These are phyloP conservation scores for Labeo calbasu DNA, from an alignment of 2,797 vertebrate species.

Conservation along the genomic window DNA sequence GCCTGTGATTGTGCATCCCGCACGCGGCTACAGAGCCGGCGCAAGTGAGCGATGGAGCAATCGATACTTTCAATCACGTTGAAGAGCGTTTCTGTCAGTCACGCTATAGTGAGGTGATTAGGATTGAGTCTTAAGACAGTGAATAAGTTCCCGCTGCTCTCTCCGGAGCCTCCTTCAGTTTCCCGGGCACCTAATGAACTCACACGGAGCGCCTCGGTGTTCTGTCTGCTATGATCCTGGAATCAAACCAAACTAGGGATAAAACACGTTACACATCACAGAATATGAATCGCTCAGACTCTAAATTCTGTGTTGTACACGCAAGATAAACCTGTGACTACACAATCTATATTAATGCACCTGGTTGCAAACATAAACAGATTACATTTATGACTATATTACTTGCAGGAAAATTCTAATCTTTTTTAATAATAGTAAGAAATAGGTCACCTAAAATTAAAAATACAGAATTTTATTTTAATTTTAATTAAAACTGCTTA, in stretches of 20 bases:
- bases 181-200: slow-evolving; percentile 89
- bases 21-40: slow-evolving; percentile 72
- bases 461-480: too few species aligned
- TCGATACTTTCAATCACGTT: slow-evolving; percentile 95
- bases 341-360: neutral
- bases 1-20: slow-evolving; percentile 89
- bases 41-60: slow-evolving; percentile 71
- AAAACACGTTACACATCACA: neutral
- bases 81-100: slow-evolving; percentile 93
- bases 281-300: slow-evolving; percentile 3
- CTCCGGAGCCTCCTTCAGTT: slow-evolving; percentile 82
- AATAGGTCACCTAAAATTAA: too few species aligned
- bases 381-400: neutral
- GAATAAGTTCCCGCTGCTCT: slow-evolving; percentile 88
- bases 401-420: neutral
- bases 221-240: slow-evolving; percentile 56
- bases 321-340: neutral
- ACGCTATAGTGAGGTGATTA: slow-evolving; percentile 92
- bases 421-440: too few species aligned
- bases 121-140: slow-evolving; percentile 95
- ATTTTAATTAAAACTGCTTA: too few species aligned
- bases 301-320: neutral
- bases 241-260: slow-evolving; percentile 36
- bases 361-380: neutral
- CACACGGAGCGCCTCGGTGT: slow-evolving; percentile 53